Evolutionary conservation across 2,797 vertebrate species (phyloP).

Genomic region (Apodemus agrarius): DNA sequence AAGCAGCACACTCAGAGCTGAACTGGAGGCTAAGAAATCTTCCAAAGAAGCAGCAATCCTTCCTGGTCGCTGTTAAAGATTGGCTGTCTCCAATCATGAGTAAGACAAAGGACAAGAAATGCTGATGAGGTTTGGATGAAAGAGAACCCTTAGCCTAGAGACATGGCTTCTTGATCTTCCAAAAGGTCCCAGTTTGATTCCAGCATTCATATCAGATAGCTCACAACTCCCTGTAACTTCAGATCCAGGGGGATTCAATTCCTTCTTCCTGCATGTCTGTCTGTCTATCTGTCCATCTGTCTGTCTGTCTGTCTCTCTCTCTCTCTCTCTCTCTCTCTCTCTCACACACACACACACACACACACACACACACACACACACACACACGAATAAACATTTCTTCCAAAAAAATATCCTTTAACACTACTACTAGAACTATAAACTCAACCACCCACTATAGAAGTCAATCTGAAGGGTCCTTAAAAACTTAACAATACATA

Average conservation of each 20-base stretch:
- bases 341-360: not conserved
- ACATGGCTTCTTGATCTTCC: not conserved
- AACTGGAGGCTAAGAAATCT: not conserved
- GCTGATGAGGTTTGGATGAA: not conserved
- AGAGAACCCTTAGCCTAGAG: not conserved
- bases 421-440: not conserved
- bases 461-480: not conserved
- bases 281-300: too few relatives aligned
- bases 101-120: not conserved
- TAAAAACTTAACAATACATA: not conserved
- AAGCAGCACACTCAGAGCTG: not conserved
- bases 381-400: too few relatives aligned
- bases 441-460: not conserved
- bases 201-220: not conserved
- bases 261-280: not conserved
- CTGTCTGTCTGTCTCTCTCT: too few relatives aligned
- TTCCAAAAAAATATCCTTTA: not conserved
- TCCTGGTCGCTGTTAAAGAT: not conserved
- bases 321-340: too few relatives aligned
- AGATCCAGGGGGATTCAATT: not conserved
- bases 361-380: not conserved
- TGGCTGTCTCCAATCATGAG: not conserved
- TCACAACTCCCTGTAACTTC: not conserved
- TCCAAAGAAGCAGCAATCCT: not conserved
- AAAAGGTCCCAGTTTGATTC: not conserved